Base-by-base conservation (phyloP, 2,888 invertebrate genomes). In the Perdita meconis region DNA sequence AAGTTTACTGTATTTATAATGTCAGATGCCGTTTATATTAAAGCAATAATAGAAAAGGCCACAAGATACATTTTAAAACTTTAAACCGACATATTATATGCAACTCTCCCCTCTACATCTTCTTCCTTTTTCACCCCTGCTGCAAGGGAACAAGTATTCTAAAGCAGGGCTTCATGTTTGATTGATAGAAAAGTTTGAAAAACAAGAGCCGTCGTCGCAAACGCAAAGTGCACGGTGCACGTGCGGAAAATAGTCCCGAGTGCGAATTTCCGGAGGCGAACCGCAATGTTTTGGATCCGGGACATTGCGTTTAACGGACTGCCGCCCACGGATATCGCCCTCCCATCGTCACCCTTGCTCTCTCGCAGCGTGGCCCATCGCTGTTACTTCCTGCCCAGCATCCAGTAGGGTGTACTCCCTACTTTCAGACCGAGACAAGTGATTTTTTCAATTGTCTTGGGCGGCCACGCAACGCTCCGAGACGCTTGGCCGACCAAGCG, bases 371-470 rank as follows among this genome's bases (percentile, higher is more conserved):
- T 44, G 56, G 56, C 63, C n/a, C n/a, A n/a, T n/a, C 65, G 68
- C 42, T 42, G 66, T 69, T 76, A 73, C 75, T 72, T 76, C 53
- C 66, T 69, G 66, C 59, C 60, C 78, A 83, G 84, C 82, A 83
- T 85, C 82, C 83, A 72, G 22, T 51, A 38, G 77, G 67, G 69
- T 68, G 47, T 44, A 47, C 68, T 81, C 82, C 80, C 81, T 78
- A 86, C 87, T 90, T 89, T 90, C 80, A 87, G 84, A 83, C 86
- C 82, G 88, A 87, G 90, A 89, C 92, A 91, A 92, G 92, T 92
- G 91, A 91, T 91, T 92, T 90, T 90, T 89, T 88, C 90, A 89
- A 91, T 92, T 91, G 90, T 92, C 91, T 91, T 86, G 89, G 88
- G 85, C 86, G 82, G 55, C 66, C 82, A 67, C 82, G 75, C 60